These are phyloP conservation scores for Pempheris klunzingeri DNA, from an alignment of 2,797 vertebrate genomes.

Conservation along the genomic window DNA sequence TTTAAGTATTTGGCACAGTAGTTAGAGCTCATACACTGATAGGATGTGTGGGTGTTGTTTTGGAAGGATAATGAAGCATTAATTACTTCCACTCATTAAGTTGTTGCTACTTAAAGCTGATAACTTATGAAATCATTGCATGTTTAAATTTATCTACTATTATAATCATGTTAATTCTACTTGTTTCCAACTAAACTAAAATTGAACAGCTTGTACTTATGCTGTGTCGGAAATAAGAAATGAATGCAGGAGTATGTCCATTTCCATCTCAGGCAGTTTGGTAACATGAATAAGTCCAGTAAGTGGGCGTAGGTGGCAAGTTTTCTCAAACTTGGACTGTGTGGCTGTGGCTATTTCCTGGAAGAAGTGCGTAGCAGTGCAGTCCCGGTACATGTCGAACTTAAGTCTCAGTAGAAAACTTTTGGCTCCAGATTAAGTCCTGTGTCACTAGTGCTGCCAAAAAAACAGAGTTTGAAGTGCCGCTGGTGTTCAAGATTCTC, in stretches of 20 bases:
- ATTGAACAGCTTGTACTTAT: background rate
- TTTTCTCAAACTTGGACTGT: background rate
- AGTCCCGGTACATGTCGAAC: background rate
- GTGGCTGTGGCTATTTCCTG: slow-evolving; percentile 6
- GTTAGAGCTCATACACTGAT: background rate
- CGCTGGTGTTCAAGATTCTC: too few relatives aligned
- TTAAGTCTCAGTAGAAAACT: too few relatives aligned
- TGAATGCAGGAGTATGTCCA: background rate
- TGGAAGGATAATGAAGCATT: background rate
- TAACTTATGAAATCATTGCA: background rate
- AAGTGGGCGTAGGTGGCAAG: background rate
- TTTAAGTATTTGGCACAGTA: too few relatives aligned
- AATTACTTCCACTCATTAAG: background rate
- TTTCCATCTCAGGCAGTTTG: background rate
- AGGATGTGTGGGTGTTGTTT: background rate
- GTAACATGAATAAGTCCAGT: background rate
- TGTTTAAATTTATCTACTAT: background rate
- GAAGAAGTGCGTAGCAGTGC: background rate
- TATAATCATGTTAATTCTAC: background rate
- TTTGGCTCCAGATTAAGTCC: too few relatives aligned
- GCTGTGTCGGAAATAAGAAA: too few relatives aligned
- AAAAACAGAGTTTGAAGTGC: too few relatives aligned
- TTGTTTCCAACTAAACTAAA: too few relatives aligned
- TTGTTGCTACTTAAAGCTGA: background rate
- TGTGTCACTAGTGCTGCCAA: too few relatives aligned